Percentiles rank a stretch among this genome's conserved stretches.
Evolutionary conservation across 2,113 vertebrate species (phyloP).

Genomic region (Himantopus leucocephalus): DNA sequence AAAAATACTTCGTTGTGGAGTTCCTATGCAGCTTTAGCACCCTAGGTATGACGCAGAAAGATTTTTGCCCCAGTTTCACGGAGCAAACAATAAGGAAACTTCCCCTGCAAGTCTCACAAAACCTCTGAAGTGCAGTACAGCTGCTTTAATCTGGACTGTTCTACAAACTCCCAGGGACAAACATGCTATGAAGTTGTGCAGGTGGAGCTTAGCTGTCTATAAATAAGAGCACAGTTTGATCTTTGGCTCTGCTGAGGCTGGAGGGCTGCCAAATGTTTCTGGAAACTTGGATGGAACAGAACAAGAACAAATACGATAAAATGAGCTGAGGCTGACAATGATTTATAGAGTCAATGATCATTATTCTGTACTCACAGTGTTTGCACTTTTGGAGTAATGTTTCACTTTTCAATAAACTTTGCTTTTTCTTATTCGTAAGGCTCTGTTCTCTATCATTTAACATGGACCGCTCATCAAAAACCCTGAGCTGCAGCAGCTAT

Average conservation of each 20-base stretch:
- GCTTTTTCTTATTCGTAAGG: neutral
- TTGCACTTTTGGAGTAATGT: neutral
- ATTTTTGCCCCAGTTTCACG: neutral
- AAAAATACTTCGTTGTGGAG: rapidly evolving
- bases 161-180: neutral
- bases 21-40: neutral
- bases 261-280: constrained; percentile 49
- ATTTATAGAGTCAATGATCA: constrained; percentile 30
- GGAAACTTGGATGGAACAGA: constrained; percentile 54
- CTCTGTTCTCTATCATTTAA: neutral
- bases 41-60: rapidly evolving
- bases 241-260: constrained; percentile 35
- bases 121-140: neutral
- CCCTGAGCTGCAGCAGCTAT: neutral
- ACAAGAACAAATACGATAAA: constrained; percentile 63
- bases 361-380: neutral
- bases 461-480: neutral
- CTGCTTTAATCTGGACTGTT: neutral
- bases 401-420: constrained; percentile 21
- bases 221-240: constrained; percentile 58
- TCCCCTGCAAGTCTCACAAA: neutral
- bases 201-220: constrained; percentile 50
- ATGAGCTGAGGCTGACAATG: constrained; percentile 36
- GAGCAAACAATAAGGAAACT: neutral
- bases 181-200: neutral